phyloP scores from a whole-genome alignment of 2,113 vertebrate species.

The Sula dactylatra region DNA sequence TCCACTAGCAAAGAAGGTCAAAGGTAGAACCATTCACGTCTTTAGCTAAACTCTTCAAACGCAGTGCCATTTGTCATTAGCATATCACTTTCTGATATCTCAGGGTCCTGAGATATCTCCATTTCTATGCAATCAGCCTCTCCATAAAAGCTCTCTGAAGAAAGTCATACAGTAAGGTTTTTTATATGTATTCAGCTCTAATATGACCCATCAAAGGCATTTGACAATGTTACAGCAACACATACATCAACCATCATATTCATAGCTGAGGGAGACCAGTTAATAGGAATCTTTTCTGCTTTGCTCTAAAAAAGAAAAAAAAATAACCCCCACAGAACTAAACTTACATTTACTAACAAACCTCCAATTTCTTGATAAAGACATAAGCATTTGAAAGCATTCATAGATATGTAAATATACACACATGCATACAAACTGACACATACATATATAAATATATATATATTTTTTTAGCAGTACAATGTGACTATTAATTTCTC shows the following conservation, averaged over 20 bases:
- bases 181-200: neutral
- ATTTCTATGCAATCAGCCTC: neutral
- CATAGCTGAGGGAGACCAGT: neutral
- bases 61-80: neutral
- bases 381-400: neutral
- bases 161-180: neutral
- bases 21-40: neutral
- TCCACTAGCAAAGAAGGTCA: neutral
- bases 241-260: neutral
- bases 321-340: accelerated
- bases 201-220: neutral
- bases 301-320: neutral
- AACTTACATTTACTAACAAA: neutral
- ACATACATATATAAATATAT: neutral
- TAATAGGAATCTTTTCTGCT: neutral
- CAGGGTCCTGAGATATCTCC: neutral
- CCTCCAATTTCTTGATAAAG: neutral
- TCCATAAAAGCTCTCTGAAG: neutral
- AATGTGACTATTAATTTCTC: neutral
- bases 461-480: neutral
- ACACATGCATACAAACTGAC: neutral
- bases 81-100: neutral
- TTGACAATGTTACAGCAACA: neutral
- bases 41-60: neutral
- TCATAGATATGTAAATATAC: too few relatives aligned